Base-by-base conservation (phyloP, 2,113 vertebrate species). In the Brienomyrus brachyistius region DNA sequence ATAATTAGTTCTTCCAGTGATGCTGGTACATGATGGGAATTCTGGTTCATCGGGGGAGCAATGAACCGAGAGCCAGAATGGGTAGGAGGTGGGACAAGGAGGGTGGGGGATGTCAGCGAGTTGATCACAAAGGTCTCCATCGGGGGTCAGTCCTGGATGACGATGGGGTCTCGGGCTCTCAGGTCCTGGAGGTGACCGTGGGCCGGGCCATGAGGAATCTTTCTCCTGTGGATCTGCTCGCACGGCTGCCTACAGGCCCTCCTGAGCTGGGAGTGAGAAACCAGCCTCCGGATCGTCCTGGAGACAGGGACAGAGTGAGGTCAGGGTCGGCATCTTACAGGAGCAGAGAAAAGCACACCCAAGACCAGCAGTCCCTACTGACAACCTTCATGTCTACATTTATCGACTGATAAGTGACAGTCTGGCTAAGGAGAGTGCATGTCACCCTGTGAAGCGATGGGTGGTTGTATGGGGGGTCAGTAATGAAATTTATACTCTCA, bases 231-330 rank as follows among this genome's bases (percentile, higher is more conserved):
- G 93, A 96, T 96, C 92, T 95, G 95, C 94, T 96, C 95, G 27
- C 96, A 96, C 10, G 96, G 96, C 93, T 96, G 96, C 89, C 96
- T 95, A 92, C 95, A 96, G 84, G 96, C 96, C 90, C 94, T 95
- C 91, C 96, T 95, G 92, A 96, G 94, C 95, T 96, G 96, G 90
- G 95, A 95, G 89, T 95, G 94, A 43, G 96, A 95, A 91, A 96
- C 94, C 94, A 96, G 90, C 91, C 95, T 94, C 35, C 96, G 93
- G 92, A 95, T 94, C 93, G 95, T 96, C 95, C 96, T 96, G 91
- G 19, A 91, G 74, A n/a, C 45, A 47, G 40, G 66, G 88, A 92
- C 51, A 47, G 52, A 83, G 21, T 83, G 89, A 62, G 90, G 50
- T 56, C 43, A 85, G 31, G 40, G 21, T 7, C 5, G 5, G 19